Evolutionary conservation across 2,797 vertebrate genomes (phyloP).

Genomic region (Lates japonicus): DNA sequence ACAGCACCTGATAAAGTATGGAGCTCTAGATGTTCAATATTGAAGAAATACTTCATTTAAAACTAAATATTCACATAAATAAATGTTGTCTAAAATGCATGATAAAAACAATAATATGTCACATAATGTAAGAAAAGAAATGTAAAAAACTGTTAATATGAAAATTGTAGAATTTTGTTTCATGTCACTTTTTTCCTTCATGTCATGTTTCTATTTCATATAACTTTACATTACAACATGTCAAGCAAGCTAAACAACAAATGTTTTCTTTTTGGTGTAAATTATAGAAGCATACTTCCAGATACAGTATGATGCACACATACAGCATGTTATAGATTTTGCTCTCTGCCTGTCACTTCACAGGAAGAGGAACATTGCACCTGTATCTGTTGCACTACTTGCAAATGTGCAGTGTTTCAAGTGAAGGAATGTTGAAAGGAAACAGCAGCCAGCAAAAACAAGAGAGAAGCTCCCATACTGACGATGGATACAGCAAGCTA

Average conservation of each 20-base stretch:
- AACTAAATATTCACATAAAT: background rate
- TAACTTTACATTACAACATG: background rate
- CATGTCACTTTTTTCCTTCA: background rate
- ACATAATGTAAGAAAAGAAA: too few relatives aligned
- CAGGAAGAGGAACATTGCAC: background rate
- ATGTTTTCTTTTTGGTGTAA: background rate
- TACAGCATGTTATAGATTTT: background rate
- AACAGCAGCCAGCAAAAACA: slow-evolving; percentile 18
- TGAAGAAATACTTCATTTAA: background rate
- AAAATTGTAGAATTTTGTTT: too few relatives aligned
- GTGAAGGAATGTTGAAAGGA: slow-evolving; percentile 27
- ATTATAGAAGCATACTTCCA: background rate
- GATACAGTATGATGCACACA: background rate
- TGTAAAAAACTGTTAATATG: too few relatives aligned
- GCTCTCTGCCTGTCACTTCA: background rate
- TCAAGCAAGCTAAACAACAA: background rate
- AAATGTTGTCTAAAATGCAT: background rate
- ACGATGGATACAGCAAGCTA: background rate
- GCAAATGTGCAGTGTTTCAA: slow-evolving; percentile 15
- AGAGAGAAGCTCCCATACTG: slow-evolving; percentile 6
- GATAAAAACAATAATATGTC: background rate
- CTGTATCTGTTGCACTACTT: slow-evolving; percentile 15
- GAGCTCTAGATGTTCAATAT: background rate
- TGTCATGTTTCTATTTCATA: background rate
- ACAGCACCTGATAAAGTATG: slow-evolving; percentile 12